A percentile compares a stretch with the other conserved stretches of the same genome.
Evolutionary conservation across 2,113 vertebrate species (phyloP).

Genomic region (Semicossyphus pulcher): DNA sequence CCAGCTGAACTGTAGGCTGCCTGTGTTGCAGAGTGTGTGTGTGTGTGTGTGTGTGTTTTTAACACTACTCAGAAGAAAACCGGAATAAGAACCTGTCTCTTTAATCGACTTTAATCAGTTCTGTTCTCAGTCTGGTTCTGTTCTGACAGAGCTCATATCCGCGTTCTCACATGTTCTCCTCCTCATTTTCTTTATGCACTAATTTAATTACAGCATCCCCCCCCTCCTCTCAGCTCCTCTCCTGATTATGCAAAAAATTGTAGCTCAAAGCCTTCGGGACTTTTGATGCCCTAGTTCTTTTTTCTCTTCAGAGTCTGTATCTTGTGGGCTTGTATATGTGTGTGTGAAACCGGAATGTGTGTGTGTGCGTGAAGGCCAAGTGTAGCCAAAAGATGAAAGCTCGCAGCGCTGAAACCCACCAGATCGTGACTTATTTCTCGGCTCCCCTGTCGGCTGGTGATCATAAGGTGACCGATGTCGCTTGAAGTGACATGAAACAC

Average conservation of each 20-base stretch:
- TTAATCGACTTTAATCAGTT: slow-evolving; percentile 49
- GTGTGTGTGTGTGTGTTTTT: slow-evolving; percentile 15
- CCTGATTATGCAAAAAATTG: slow-evolving; percentile 81
- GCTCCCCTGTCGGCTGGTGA: slow-evolving; percentile 17
- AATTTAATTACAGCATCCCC: slow-evolving; percentile 71
- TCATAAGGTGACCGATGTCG: slow-evolving; percentile 47
- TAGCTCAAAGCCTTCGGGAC: slow-evolving; percentile 82
- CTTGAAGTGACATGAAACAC: slow-evolving; percentile 44
- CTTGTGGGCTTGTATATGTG: slow-evolving; percentile 37
- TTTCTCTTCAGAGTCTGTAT: slow-evolving; percentile 41
- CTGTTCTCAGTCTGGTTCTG: slow-evolving; percentile 30
- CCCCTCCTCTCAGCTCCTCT: slow-evolving; percentile 28
- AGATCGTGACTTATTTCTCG: slow-evolving; percentile 47
- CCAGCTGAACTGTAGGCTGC: slow-evolving; percentile 42
- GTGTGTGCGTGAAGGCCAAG: slow-evolving; percentile 21
- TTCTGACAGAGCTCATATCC: slow-evolving; percentile 32
- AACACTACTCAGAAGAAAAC: slow-evolving; percentile 1
- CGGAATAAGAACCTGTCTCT: background rate
- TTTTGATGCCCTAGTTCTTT: slow-evolving; percentile 82
- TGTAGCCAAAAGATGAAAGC: slow-evolving; percentile 64
- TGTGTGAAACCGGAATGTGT: slow-evolving; percentile 12
- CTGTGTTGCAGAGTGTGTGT: background rate
- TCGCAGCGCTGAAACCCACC: slow-evolving; percentile 30
- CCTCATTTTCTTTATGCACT: slow-evolving; percentile 67
- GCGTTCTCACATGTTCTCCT: slow-evolving; percentile 54